These are phyloP conservation scores for Prionace glauca DNA, from an alignment of 2,797 vertebrate genomes.

Conservation along the genomic window DNA sequence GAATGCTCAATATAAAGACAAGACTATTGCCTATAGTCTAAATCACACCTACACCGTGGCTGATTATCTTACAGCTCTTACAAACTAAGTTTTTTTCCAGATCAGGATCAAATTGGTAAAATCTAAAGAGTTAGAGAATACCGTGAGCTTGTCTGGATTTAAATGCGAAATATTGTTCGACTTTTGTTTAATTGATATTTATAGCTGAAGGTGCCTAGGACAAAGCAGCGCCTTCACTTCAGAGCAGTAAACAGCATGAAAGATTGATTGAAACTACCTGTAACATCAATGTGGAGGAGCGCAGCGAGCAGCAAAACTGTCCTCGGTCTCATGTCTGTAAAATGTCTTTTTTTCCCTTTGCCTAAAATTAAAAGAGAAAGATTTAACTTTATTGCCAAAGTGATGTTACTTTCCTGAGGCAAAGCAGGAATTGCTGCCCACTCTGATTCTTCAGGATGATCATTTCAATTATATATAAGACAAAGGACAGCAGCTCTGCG, in stretches of 20 bases:
- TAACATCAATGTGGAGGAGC: constrained; percentile 5
- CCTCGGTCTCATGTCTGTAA: background rate
- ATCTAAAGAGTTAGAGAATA: background rate
- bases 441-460: background rate
- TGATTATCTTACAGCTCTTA: too few species aligned
- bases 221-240: background rate
- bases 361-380: constrained; percentile 1
- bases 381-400: background rate
- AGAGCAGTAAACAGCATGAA: background rate
- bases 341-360: background rate
- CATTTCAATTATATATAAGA: constrained; percentile 17
- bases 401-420: background rate
- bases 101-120: background rate
- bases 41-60: background rate
- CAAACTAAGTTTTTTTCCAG: too few species aligned
- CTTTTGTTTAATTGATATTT: background rate
- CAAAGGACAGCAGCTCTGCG: background rate
- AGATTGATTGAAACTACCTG: constrained; percentile 29
- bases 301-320: background rate
- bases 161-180: background rate
- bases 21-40: background rate
- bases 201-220: background rate
- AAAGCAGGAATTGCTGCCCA: background rate
- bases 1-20: background rate
- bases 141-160: background rate